These are phyloP conservation scores for Callithrix jacchus DNA, from an alignment of 2,113 vertebrate species.

Conservation along the genomic window DNA sequence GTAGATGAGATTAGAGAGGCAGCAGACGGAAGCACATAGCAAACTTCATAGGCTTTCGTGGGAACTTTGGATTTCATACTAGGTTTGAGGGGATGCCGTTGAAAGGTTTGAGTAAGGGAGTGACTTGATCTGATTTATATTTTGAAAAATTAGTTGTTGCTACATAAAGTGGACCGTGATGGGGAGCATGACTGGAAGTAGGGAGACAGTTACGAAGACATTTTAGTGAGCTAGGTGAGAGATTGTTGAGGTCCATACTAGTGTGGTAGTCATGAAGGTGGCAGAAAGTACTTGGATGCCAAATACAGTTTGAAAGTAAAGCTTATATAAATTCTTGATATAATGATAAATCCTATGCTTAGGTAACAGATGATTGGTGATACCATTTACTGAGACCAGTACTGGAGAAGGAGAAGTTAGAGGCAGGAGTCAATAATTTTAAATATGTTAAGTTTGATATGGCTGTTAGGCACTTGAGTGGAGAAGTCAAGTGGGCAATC, in stretches of 20 bases:
- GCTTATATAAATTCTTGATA: background rate
- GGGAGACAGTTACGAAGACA: background rate
- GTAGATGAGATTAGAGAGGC: background rate
- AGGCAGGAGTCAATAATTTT: background rate
- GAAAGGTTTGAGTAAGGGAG: background rate
- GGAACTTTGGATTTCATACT: background rate
- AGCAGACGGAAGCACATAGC: background rate
- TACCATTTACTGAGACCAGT: background rate
- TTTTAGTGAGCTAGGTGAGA: background rate
- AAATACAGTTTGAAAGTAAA: slow-evolving; percentile 14
- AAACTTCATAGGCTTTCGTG: background rate
- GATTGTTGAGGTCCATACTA: background rate
- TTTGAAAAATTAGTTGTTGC: background rate
- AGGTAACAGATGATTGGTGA: background rate
- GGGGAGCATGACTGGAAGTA: background rate
- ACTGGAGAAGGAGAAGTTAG: background rate
- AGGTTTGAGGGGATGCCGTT: background rate
- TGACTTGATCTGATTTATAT: background rate
- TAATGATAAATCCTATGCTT: background rate
- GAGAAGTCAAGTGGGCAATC: background rate
- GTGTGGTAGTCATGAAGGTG: background rate
- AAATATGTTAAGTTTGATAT: background rate
- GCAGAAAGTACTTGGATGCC: background rate
- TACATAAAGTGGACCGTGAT: background rate
- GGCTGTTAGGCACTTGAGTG: background rate